These are phyloP conservation scores for Ophioderma brevispina DNA, from an alignment of 35 echinoderm and acorn worm species.

Conservation along the genomic window DNA sequence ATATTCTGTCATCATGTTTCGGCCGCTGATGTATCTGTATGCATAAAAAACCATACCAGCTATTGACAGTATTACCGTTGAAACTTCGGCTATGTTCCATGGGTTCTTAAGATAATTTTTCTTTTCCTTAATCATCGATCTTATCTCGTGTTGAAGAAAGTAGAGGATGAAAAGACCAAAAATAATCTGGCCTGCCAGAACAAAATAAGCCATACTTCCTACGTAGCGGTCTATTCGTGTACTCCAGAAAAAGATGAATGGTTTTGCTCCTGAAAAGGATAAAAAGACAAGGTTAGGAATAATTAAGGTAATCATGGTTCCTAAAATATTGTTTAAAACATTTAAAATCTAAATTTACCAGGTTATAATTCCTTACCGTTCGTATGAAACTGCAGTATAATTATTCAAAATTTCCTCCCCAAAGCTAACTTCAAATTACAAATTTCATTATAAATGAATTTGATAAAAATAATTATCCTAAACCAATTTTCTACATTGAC, in stretches of 20 bases:
- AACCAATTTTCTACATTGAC: no score
- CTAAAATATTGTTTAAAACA: no score
- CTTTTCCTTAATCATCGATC: slow-evolving; percentile 45
- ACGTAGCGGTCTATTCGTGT: slow-evolving; percentile 80
- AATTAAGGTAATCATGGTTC: no score
- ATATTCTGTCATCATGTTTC: slow-evolving; percentile 58
- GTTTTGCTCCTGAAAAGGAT: slow-evolving; percentile 64
- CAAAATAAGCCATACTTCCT: slow-evolving; percentile 47
- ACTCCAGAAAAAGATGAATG: slow-evolving; percentile 66
- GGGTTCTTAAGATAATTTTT: slow-evolving; percentile 62
- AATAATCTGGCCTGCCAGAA: slow-evolving; percentile 61
- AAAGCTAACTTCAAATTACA: no score
- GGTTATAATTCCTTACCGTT: no score
- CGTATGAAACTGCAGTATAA: no score
- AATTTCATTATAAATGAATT: no score
- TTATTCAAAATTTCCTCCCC: no score
- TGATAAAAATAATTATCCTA: no score
- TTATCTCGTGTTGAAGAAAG: slow-evolving; percentile 65
- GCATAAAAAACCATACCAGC: slow-evolving; percentile 70
- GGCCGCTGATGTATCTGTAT: slow-evolving; percentile 62
- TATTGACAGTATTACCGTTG: slow-evolving; percentile 53
- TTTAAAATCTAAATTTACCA: no score
- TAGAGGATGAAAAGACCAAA: slow-evolving; percentile 80
- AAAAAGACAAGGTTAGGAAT: not conserved
- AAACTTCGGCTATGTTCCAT: slow-evolving; percentile 75